Conservation (phyloP, 2,797 vertebrate genomes). For the Gambusia yucatana region DNA sequence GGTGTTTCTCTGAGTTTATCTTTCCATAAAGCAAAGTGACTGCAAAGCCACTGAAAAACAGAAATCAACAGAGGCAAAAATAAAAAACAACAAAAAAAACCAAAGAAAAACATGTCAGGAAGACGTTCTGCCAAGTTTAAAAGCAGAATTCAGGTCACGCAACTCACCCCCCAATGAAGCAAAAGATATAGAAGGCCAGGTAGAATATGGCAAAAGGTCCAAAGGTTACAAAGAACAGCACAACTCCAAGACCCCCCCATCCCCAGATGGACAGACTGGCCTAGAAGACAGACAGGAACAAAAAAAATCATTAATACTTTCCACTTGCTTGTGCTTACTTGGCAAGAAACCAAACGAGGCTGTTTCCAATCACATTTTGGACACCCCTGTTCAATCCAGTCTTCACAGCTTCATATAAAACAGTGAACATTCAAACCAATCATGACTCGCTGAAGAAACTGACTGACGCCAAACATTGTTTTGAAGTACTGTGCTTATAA, state of each 20-base stretch:
- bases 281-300: slow-evolving; percentile 79
- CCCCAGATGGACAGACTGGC: slow-evolving; percentile 98
- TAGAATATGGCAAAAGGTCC: slow-evolving; percentile 99
- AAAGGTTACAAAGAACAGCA: slow-evolving; percentile 97
- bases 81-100: too few species aligned
- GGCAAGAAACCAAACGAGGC: neutral
- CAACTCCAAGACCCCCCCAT: slow-evolving; percentile 97
- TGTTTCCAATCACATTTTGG: neutral
- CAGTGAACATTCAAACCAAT: neutral
- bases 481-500: neutral
- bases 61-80: slow-evolving; percentile 15
- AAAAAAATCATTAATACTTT: neutral
- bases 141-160: neutral
- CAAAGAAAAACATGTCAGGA: neutral
- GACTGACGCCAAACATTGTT: neutral
- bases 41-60: slow-evolving; percentile 88
- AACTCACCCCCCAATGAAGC: slow-evolving; percentile 96
- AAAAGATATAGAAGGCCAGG: slow-evolving; percentile 98
- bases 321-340: neutral
- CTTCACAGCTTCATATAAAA: neutral
- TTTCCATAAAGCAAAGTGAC: slow-evolving; percentile 97
- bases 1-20: slow-evolving; percentile 95
- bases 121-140: neutral
- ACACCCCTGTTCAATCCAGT: neutral
- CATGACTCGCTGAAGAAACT: neutral